phyloP scores from a whole-genome alignment of 2,797 vertebrate species.

The Tympanoctomys barrerae region DNA sequence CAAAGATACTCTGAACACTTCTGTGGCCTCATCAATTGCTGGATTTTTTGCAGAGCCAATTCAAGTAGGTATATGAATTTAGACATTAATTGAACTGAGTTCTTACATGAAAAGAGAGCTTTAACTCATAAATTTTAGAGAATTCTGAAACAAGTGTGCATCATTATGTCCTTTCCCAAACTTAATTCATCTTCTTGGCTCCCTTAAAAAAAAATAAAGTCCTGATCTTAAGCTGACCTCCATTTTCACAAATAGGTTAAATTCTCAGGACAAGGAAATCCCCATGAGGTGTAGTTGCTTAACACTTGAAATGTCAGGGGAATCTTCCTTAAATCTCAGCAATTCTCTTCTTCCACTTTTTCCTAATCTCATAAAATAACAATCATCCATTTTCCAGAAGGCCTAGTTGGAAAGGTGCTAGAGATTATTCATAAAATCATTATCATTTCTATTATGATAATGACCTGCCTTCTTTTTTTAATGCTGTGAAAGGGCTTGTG shows the following conservation, averaged over 20 bases:
- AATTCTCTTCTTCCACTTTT: background rate
- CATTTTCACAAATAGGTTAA: background rate
- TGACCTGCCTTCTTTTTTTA: background rate
- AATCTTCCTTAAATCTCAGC: background rate
- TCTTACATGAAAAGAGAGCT: background rate
- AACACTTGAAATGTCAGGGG: background rate
- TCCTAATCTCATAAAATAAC: constrained; percentile 26
- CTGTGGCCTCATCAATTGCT: constrained; percentile 91
- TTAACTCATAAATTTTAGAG: background rate
- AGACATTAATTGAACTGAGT: background rate
- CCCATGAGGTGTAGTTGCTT: background rate
- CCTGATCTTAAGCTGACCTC: background rate
- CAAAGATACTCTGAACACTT: constrained; percentile 93
- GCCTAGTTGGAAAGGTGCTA: background rate
- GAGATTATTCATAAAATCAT: background rate
- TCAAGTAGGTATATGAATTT: constrained; percentile 90
- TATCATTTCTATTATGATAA: background rate
- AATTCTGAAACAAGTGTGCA: background rate
- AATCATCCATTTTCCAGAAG: background rate
- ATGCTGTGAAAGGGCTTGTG: background rate
- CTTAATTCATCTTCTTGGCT: background rate
- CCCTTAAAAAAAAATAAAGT: background rate
- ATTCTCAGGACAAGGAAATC: constrained; percentile 28
- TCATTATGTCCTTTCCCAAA: constrained; percentile 44
- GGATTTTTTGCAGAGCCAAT: constrained; percentile 97